A percentile compares a stretch with the other conserved stretches of the same genome.
phyloP scores from a whole-genome alignment of 2,888 invertebrate genomes.

The Cheilosia scutellata region DNA sequence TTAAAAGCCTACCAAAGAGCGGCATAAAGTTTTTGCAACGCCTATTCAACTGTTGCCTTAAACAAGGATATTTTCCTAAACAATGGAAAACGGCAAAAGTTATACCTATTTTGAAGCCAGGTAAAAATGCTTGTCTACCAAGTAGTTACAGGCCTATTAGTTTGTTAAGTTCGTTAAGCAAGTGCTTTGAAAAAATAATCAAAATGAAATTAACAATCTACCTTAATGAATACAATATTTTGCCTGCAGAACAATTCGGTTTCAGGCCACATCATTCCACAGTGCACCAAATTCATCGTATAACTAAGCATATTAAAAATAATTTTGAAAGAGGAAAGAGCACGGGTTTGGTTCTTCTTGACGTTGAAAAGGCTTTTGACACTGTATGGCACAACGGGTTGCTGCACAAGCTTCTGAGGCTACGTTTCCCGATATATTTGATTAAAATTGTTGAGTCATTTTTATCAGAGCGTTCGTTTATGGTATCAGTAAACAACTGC shows the following conservation, averaged over 20 bases:
- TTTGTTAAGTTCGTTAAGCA: conserved; percentile 59
- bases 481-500: background rate
- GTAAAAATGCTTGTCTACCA: conserved; percentile 5
- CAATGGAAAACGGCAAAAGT: conserved; percentile 12
- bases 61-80: background rate
- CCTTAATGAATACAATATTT: conserved; percentile 42
- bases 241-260: conserved; percentile 29
- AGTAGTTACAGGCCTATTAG: conserved; percentile 60
- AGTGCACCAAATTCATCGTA: conserved; percentile 77
- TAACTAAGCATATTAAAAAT: conserved; percentile 75
- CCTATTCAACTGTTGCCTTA: background rate
- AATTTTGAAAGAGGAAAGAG: conserved; percentile 75
- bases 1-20: conserved; percentile 9
- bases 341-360: conserved; percentile 77
- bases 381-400: conserved; percentile 79
- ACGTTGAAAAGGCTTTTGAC: conserved; percentile 80
- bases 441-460: background rate
- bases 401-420: conserved; percentile 51
- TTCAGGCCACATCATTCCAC: conserved; percentile 77
- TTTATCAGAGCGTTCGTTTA: background rate
- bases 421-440: conserved; percentile 63
- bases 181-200: conserved; percentile 62
- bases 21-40: background rate
- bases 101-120: background rate
- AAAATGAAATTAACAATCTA: conserved; percentile 50